Conservation (phyloP, 2,113 vertebrate species). For the Elaphurus davidianus region DNA sequence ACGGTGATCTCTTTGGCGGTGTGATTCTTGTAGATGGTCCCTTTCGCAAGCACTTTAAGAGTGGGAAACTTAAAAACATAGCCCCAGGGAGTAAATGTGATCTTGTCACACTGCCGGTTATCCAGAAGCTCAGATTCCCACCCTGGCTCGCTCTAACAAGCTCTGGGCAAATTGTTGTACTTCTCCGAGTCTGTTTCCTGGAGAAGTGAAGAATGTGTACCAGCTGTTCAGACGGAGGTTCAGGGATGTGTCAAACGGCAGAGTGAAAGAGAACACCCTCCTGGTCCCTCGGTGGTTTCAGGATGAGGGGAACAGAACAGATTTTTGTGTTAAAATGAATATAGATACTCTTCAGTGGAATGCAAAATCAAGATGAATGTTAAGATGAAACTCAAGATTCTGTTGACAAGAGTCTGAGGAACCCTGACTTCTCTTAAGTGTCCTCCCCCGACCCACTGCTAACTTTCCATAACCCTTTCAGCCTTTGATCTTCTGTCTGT, state of each 20-base stretch:
- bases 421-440: not conserved
- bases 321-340: not conserved
- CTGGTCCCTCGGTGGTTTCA: not conserved
- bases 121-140: not conserved
- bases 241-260: not conserved
- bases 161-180: not conserved
- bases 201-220: not conserved
- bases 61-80: not conserved
- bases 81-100: not conserved
- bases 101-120: not conserved
- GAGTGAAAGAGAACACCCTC: not conserved
- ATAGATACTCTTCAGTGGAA: not conserved
- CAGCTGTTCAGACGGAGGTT: not conserved
- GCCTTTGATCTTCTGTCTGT: not conserved
- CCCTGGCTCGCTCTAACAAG: not conserved
- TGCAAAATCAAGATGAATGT: slow-evolving; percentile 23
- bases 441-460: not conserved
- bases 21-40: not conserved
- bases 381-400: slow-evolving; percentile 20
- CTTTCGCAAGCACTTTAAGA: not conserved
- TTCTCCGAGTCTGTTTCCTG: not conserved
- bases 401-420: slow-evolving; percentile 9
- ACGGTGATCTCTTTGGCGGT: not conserved
- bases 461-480: not conserved
- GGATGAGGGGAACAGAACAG: not conserved